A percentile compares a stretch with the other conserved stretches of the same genome.
Evolutionary conservation across 2,797 vertebrate genomes (phyloP).

Genomic region (Gorsachius magnificus): DNA sequence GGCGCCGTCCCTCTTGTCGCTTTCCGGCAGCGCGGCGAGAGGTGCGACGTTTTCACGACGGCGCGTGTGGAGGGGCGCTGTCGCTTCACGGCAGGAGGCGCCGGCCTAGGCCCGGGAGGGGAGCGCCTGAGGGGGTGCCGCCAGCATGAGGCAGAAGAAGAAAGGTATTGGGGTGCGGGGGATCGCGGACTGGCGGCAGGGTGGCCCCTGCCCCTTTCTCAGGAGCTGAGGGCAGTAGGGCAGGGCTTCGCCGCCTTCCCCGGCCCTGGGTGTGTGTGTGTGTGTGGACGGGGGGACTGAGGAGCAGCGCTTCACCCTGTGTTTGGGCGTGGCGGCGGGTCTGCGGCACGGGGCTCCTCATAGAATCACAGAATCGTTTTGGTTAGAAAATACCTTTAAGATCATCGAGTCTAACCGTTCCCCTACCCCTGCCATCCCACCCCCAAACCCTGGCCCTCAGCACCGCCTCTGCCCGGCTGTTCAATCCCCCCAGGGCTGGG

Average conservation of each 20-base stretch:
- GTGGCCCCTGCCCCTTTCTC: rapidly evolving
- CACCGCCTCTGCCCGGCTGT: too few species aligned
- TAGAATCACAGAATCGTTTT: too few species aligned
- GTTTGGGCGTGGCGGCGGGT: not conserved
- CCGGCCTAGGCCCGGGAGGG: not conserved
- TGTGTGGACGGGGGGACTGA: too few species aligned
- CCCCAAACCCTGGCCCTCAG: too few species aligned
- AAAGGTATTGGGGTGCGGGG: not conserved
- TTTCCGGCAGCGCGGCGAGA: not conserved
- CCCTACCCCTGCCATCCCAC: too few species aligned
- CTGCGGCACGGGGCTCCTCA: not conserved
- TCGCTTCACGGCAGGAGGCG: not conserved
- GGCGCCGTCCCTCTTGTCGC: not conserved
- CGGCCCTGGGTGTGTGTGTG: not conserved
- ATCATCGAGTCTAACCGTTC: too few species aligned
- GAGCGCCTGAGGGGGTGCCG: rapidly evolving
- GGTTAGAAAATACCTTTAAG: too few species aligned
- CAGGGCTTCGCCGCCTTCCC: not conserved
- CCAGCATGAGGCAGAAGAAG: constrained; percentile 14
- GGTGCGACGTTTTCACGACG: not conserved
- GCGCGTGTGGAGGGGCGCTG: not conserved
- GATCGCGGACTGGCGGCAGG: not conserved
- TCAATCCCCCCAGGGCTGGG: too few species aligned
- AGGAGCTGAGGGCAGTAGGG: not conserved
- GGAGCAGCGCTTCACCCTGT: not conserved